A percentile compares a stretch with the other conserved stretches of the same genome.
Conservation (phyloP, 2,888 invertebrate species). For the Drosophila greeni region DNA sequence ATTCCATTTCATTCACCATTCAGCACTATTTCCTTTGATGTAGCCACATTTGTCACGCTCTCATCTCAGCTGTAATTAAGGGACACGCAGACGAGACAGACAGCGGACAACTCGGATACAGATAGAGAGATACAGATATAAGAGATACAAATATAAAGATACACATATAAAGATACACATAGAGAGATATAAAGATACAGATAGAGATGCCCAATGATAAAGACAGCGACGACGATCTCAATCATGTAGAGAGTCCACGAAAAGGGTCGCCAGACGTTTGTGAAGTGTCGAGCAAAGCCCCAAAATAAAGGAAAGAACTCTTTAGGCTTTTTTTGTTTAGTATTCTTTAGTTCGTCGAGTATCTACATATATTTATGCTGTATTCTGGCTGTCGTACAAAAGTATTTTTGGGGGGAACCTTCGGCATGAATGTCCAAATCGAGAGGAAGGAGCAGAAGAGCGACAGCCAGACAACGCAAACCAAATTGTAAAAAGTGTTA, state of each 20-base stretch:
- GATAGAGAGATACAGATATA: slow-evolving; percentile 30
- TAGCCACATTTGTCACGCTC: slow-evolving; percentile 17
- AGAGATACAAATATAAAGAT: no score
- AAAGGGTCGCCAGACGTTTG: slow-evolving; percentile 34
- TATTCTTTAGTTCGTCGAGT: slow-evolving; percentile 35
- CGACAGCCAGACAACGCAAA: slow-evolving; percentile 47
- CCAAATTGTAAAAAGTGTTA: slow-evolving; percentile 52
- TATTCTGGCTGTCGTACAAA: slow-evolving; percentile 6
- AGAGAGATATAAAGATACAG: slow-evolving; percentile 31
- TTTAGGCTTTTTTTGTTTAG: slow-evolving; percentile 39
- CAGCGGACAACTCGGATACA: slow-evolving; percentile 7
- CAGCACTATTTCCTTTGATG: not conserved
- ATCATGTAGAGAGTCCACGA: slow-evolving; percentile 23
- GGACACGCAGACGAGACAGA: slow-evolving; percentile 14
- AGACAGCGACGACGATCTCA: slow-evolving; percentile 43
- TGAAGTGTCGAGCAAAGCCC: slow-evolving; percentile 15
- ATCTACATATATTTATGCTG: slow-evolving; percentile 35
- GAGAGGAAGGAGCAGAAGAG: slow-evolving; percentile 17
- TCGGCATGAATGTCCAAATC: slow-evolving; percentile 35
- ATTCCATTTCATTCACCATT: slow-evolving; percentile 1
- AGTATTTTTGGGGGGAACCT: slow-evolving; percentile 36
- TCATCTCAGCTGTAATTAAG: slow-evolving; percentile 19
- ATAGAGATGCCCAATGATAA: slow-evolving; percentile 47
- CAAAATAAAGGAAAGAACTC: slow-evolving; percentile 26
- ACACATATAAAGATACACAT: slow-evolving; percentile 25